Conservation (phyloP, 2,113 vertebrate genomes). For the Oceanodroma tethys region DNA sequence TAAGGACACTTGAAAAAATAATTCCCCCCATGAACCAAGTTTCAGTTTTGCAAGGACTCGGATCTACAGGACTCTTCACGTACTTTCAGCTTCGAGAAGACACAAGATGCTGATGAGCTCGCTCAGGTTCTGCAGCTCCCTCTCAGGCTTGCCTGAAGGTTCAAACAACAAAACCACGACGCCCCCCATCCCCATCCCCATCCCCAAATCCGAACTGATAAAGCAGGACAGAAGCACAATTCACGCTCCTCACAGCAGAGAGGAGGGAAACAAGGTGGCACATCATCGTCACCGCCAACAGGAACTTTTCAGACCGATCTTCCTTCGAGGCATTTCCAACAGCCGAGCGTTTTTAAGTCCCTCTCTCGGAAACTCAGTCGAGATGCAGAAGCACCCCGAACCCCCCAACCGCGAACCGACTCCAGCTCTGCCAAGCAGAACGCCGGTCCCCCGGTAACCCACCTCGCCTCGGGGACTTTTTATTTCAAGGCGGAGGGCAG, state of each 20-base stretch:
- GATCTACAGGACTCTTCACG: fast-evolving
- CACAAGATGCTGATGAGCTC: fast-evolving
- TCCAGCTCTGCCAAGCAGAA: not conserved
- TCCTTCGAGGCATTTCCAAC: not conserved
- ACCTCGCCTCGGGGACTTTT: not conserved
- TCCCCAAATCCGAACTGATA: fast-evolving
- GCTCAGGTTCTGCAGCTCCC: not conserved
- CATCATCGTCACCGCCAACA: not conserved
- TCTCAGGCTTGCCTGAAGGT: not conserved
- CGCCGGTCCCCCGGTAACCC: not conserved
- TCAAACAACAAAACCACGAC: not conserved
- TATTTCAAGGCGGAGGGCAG: not conserved
- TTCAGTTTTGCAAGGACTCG: not conserved
- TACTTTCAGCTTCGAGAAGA: not conserved
- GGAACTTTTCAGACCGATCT: fast-evolving
- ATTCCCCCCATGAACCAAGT: not conserved
- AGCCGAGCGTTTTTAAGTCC: fast-evolving
- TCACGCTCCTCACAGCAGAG: fast-evolving
- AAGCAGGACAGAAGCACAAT: fast-evolving
- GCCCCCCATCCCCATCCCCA: fast-evolving
- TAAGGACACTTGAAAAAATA: not conserved
- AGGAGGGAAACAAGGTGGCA: fast-evolving
- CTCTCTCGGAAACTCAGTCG: not conserved
- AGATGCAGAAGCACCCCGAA: not conserved
- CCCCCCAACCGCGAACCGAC: fast-evolving